These are phyloP conservation scores for Botrylloides violaceus DNA, from an alignment of 23 tunicate species.

Conservation along the genomic window DNA sequence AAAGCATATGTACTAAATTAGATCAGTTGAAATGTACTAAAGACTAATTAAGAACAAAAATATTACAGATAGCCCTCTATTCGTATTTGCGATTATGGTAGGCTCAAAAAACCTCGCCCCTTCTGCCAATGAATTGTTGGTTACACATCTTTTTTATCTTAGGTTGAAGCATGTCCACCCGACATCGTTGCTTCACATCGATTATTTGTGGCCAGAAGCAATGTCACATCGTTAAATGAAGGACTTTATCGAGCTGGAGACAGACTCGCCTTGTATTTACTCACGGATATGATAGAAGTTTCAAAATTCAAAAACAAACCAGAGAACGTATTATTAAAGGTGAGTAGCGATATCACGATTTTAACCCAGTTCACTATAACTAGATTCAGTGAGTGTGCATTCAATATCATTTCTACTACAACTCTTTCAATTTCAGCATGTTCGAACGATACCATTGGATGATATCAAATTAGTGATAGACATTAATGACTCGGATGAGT, in stretches of 20 bases:
- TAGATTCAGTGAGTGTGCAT: too few species aligned
- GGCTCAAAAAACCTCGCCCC: too few species aligned
- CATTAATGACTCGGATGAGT: slow-evolving; percentile 41
- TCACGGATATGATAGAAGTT: slow-evolving; percentile 69
- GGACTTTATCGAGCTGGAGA: slow-evolving; percentile 74
- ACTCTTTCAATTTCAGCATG: too few species aligned
- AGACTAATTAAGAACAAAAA: too few species aligned
- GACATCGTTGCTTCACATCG: slow-evolving; percentile 74
- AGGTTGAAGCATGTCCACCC: slow-evolving; percentile 83
- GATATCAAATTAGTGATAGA: slow-evolving; percentile 45
- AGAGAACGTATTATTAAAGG: slow-evolving; percentile 55
- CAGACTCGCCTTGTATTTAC: slow-evolving; percentile 70
- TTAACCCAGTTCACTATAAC: too few species aligned
- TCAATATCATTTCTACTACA: too few species aligned
- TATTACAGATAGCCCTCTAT: too few species aligned
- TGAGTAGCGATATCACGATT: slow-evolving; percentile 5
- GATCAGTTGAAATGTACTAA: too few species aligned
- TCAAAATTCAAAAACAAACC: slow-evolving; percentile 82
- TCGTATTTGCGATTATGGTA: too few species aligned
- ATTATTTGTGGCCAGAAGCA: slow-evolving; percentile 35
- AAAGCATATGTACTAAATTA: too few species aligned
- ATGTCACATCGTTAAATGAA: slow-evolving; percentile 67
- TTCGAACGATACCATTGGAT: slow-evolving; percentile 34
- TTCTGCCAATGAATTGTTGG: too few species aligned
- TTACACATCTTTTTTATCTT: background rate